Evolutionary conservation across 1,140 invertebrate genomes (phyloP).

Genomic region (Dermatophagoides farinae): DNA sequence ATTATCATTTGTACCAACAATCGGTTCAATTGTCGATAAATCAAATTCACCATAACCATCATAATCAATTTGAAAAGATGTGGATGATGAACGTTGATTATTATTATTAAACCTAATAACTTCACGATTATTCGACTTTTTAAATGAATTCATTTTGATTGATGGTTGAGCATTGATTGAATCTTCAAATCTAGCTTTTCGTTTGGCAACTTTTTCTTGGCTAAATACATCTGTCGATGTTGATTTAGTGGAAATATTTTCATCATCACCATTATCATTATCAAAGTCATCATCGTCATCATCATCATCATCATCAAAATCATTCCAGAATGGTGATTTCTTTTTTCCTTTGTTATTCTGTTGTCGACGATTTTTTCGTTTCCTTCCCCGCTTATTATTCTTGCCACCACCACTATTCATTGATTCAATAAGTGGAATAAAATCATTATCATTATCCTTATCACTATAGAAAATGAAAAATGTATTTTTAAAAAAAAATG

Average conservation of each 20-base stretch:
- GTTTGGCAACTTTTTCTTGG: not conserved
- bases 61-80: no score
- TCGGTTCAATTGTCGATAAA: constrained; percentile 43
- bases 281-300: no score
- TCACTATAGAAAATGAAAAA: not conserved
- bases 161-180: not conserved
- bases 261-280: not conserved
- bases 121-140: constrained; percentile 27
- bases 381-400: not conserved
- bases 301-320: no score
- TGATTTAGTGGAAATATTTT: not conserved
- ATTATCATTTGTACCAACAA: constrained; percentile 75
- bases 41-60: constrained; percentile 7
- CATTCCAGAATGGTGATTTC: no score
- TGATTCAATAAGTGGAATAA: constrained; percentile 8
- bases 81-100: no score
- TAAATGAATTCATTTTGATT: not conserved
- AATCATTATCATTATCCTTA: constrained; percentile 4
- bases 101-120: constrained; percentile 19
- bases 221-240: not conserved
- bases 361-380: not conserved
- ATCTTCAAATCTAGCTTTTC: constrained; percentile 14
- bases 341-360: constrained; percentile 6
- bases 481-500: not conserved
- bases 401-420: not conserved